These are phyloP conservation scores for Chrysolina haemoptera DNA, from an alignment of 2,888 invertebrate genomes.

Conservation along the genomic window DNA sequence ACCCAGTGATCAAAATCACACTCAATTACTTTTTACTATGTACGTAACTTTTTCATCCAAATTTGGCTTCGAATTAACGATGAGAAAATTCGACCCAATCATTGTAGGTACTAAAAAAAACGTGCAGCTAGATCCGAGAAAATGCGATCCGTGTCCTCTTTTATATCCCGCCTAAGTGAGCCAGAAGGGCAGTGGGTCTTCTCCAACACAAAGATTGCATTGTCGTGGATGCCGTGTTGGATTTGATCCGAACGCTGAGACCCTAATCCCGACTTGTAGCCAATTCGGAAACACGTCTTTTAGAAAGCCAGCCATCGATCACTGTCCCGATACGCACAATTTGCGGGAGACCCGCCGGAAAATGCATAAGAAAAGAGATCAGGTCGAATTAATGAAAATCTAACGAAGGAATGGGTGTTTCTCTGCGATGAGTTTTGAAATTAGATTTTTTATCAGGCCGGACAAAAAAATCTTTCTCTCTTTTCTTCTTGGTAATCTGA, in stretches of 20 bases:
- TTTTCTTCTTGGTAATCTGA: too few relatives aligned
- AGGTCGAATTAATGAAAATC: conserved; percentile 20
- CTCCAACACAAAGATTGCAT: conserved; percentile 46
- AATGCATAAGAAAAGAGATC: conserved; percentile 42
- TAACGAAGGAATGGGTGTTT: conserved; percentile 21
- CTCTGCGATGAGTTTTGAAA: not conserved
- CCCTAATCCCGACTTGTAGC: conserved; percentile 62
- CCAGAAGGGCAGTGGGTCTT: conserved; percentile 51
- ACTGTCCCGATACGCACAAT: conserved; percentile 53
- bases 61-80: too few relatives aligned
- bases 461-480: too few relatives aligned
- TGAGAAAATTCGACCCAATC: too few relatives aligned
- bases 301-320: conserved; percentile 64
- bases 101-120: not conserved
- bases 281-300: conserved; percentile 65
- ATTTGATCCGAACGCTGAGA: conserved; percentile 56
- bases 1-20: too few relatives aligned
- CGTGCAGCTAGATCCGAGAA: not conserved
- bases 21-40: too few relatives aligned
- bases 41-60: too few relatives aligned
- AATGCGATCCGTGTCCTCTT: not conserved
- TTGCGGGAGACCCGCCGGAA: conserved; percentile 42
- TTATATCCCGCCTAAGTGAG: conserved; percentile 37
- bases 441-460: too few relatives aligned
- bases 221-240: conserved; percentile 56